These are phyloP conservation scores for Novumbra hubbsi DNA, from an alignment of 2,797 vertebrate genomes.

Conservation along the genomic window DNA sequence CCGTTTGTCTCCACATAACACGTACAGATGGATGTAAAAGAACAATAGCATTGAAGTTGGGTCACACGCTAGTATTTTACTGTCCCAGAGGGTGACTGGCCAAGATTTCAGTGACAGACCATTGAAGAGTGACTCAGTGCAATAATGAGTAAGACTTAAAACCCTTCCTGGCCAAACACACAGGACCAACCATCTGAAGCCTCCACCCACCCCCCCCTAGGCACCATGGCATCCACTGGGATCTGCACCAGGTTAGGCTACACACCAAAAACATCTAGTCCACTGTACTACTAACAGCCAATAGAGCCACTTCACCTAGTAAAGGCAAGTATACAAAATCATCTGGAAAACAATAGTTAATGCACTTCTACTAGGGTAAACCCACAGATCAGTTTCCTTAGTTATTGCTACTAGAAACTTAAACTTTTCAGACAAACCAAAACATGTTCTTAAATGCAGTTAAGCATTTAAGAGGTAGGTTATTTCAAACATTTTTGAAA, in stretches of 20 bases:
- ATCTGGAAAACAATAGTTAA: constrained; percentile 50
- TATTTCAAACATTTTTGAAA: constrained; percentile 41
- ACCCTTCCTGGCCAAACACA: constrained; percentile 43
- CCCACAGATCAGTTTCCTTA: constrained; percentile 65
- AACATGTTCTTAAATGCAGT: constrained; percentile 53
- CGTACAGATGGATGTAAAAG: constrained; percentile 47
- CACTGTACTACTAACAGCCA: constrained; percentile 51
- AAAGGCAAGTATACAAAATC: constrained; percentile 52
- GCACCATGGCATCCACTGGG: constrained; percentile 59
- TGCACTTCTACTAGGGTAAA: constrained; percentile 68
- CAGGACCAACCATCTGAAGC: constrained; percentile 53
- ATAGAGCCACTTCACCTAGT: constrained; percentile 52
- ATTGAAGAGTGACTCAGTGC: constrained; percentile 65
- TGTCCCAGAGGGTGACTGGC: constrained; percentile 70
- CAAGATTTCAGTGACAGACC: constrained; percentile 76
- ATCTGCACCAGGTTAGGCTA: constrained; percentile 51
- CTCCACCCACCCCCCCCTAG: constrained; percentile 47
- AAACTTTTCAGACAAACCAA: constrained; percentile 58
- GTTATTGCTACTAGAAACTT: constrained; percentile 74
- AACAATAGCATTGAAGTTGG: constrained; percentile 33
- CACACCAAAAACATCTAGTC: constrained; percentile 39
- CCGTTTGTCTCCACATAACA: constrained; percentile 48
- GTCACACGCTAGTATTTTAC: constrained; percentile 30
- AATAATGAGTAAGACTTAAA: constrained; percentile 65
- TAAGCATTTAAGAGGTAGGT: constrained; percentile 57